These are phyloP conservation scores for Tricholauxania praeusta DNA, from an alignment of 2,888 invertebrate genomes.

Conservation along the genomic window DNA sequence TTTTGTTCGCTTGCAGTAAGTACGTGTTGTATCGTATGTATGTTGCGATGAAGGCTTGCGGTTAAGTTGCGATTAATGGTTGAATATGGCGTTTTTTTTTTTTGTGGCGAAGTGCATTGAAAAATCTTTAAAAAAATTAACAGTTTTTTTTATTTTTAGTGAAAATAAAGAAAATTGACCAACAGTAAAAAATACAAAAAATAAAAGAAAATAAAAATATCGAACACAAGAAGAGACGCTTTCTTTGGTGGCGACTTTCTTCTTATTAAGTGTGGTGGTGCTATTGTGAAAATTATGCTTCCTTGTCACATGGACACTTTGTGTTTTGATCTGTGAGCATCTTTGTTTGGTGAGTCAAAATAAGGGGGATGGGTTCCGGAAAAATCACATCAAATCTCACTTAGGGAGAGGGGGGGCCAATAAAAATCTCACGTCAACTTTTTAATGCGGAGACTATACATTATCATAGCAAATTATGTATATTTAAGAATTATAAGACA, in stretches of 20 bases:
- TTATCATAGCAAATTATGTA: too few species aligned
- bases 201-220: conserved; percentile 11
- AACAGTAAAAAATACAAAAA: conserved; percentile 2
- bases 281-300: conserved; percentile 63
- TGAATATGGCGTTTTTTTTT: conserved; percentile 34
- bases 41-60: conserved; percentile 35
- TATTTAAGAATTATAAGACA: too few species aligned
- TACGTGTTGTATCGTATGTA: neutral
- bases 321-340: neutral
- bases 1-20: neutral
- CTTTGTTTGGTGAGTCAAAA: too few species aligned
- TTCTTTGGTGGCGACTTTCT: conserved; percentile 37
- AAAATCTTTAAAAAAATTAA: conserved; percentile 11
- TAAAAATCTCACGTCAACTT: too few species aligned
- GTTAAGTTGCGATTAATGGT: conserved; percentile 44
- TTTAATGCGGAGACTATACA: too few species aligned
- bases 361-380: too few species aligned
- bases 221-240: conserved; percentile 39
- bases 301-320: conserved; percentile 52
- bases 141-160: neutral
- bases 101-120: neutral
- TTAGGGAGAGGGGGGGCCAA: too few species aligned
- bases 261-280: conserved; percentile 42
- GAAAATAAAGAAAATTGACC: conserved; percentile 13
- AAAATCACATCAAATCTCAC: too few species aligned